Evolutionary conservation across 1,140 invertebrate genomes (phyloP), one percentile per base, ranked within the genome.

Genomic region (Camponotus floridanus): DNA sequence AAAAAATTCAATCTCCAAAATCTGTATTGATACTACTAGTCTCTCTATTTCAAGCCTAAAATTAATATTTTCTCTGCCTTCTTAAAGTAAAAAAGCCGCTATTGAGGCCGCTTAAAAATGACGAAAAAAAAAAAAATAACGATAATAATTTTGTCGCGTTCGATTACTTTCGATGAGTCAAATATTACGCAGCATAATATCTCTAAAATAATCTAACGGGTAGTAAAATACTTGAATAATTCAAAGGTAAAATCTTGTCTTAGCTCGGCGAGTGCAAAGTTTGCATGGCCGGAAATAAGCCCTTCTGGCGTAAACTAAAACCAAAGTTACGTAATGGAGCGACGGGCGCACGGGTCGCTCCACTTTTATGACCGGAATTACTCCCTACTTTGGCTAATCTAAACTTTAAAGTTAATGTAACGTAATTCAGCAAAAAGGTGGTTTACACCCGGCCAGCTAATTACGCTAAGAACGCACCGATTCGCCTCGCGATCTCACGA

Each of bases 321-420:
- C 51, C 79, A 33, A 81, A 81, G 79, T 81, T 81, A 81, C 79
- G 65, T 81, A 81, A 81, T 81, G 67, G 55, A 26, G 65, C 51
- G 48, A 67, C 76, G 62, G 42, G 68, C 79, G 51, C n/a, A 26
- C 51, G 39, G 31, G 21, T 81, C 79, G 79, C 67, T 71, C 79
- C 51, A 81, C 67, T 81, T 81, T 81, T 81, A 81, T 81, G 79
- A 81, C 79, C 71, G 55, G 67, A 73, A 81, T 81, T 73, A 59
- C 55, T 73, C 67, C 61, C 79, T 59, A 81, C 65, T 81, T 73
- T 73, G 67, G 79, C 51, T 81, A 81, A 81, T 71, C 36, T 81
- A 81, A 81, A 81, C 79, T 61, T 81, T 73, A 81, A 70, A 39
- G 79, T 55, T 81, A 81, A 81, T 73, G 67, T 73, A 81, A 81